Evolutionary conservation across 2,888 invertebrate species (phyloP).

Genomic region (Sinelater perroti): DNA sequence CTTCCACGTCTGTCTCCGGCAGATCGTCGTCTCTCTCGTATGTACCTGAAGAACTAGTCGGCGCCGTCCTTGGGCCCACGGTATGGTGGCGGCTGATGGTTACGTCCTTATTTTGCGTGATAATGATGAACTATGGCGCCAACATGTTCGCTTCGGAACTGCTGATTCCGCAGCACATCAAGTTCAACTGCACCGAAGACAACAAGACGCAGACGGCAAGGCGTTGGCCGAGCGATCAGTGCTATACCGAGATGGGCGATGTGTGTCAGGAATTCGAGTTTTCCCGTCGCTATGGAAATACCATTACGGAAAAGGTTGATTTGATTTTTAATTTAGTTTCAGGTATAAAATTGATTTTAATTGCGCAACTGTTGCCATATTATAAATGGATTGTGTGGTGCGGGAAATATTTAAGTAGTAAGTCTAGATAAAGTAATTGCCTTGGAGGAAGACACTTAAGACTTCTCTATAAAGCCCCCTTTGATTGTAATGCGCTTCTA

Average conservation of each 20-base stretch:
- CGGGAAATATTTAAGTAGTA: too few relatives aligned
- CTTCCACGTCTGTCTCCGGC: conserved; percentile 6
- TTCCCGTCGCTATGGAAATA: conserved; percentile 4
- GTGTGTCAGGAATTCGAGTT: conserved; percentile 10
- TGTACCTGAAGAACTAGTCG: conserved; percentile 19
- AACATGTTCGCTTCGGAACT: conserved; percentile 8
- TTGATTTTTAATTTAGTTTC: background rate
- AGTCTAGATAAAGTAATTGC: too few relatives aligned
- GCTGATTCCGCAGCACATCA: conserved; percentile 3
- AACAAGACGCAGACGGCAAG: background rate
- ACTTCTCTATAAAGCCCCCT: too few relatives aligned
- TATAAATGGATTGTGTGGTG: too few relatives aligned
- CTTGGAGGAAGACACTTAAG: too few relatives aligned
- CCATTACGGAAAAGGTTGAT: conserved; percentile 22
- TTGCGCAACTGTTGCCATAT: too few relatives aligned
- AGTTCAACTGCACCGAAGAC: conserved; percentile 7
- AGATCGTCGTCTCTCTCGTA: background rate
- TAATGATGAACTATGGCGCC: conserved; percentile 13
- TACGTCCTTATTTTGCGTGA: conserved; percentile 8
- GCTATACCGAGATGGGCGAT: conserved; percentile 3
- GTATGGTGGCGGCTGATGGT: conserved; percentile 20
- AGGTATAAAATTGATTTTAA: too few relatives aligned
- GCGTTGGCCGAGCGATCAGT: conserved; percentile 3
- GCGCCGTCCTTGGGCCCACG: background rate
- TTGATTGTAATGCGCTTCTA: too few relatives aligned